Evolutionary conservation across 2,797 vertebrate species (phyloP).

Genomic region (Scolopax bukidnonensis): DNA sequence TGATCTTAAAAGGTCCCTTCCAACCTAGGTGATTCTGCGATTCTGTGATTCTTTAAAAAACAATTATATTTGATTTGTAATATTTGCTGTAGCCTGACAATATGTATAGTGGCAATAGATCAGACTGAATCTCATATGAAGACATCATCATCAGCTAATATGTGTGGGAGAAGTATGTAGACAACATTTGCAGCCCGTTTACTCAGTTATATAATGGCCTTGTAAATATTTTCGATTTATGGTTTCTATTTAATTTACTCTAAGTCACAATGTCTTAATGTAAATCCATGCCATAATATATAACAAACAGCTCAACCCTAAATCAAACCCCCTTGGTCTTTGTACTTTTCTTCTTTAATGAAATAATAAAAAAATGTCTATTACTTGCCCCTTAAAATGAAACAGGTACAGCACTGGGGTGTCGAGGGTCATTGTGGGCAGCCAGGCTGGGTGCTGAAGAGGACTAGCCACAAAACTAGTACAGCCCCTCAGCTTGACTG

Average conservation of each 20-base stretch:
- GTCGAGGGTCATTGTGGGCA: neutral
- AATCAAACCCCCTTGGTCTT: neutral
- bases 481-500: neutral
- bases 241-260: neutral
- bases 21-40: no score
- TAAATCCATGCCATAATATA: neutral
- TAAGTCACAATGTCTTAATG: neutral
- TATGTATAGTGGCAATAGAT: neutral
- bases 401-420: neutral
- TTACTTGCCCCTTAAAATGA: neutral
- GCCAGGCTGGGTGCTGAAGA: neutral
- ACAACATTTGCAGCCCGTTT: constrained; percentile 24
- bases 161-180: constrained; percentile 13
- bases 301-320: neutral
- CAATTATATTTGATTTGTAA: constrained; percentile 5
- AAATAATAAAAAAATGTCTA: neutral
- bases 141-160: neutral
- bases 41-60: neutral
- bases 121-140: constrained; percentile 31
- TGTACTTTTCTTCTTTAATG: neutral
- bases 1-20: no score
- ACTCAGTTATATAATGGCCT: constrained; percentile 12
- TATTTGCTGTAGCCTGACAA: constrained; percentile 30
- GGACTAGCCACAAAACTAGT: neutral
- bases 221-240: constrained; percentile 30